Evolutionary conservation across 2,113 vertebrate species (phyloP).

Genomic region (Micronycteris hirsuta): DNA sequence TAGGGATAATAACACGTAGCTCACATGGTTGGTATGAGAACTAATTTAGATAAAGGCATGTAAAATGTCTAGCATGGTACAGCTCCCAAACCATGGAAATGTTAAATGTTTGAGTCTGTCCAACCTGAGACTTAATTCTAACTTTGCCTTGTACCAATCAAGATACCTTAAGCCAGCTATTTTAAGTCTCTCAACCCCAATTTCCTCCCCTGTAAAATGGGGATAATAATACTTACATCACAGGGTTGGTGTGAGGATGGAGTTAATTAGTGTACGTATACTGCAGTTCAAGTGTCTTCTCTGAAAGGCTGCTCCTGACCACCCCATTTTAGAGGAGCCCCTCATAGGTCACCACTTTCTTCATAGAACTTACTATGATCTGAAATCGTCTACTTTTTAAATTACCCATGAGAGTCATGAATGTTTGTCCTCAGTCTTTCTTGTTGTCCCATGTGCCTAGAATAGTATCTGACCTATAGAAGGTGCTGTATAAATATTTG

Average conservation of each 20-base stretch:
- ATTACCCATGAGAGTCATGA: neutral
- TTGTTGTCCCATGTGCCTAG: neutral
- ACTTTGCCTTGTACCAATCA: neutral
- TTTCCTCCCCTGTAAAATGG: neutral
- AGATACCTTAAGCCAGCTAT: neutral
- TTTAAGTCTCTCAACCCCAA: neutral
- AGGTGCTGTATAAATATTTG: conserved; percentile 23
- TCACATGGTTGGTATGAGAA: neutral
- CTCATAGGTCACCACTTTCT: neutral
- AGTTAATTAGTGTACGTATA: neutral
- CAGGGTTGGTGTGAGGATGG: neutral
- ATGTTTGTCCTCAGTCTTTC: neutral
- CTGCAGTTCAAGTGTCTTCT: neutral
- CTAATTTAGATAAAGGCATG: neutral
- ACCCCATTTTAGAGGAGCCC: neutral
- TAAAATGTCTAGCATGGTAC: neutral
- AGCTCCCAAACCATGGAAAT: neutral
- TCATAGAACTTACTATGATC: neutral
- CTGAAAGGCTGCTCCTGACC: neutral
- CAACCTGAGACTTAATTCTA: neutral
- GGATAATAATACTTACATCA: neutral
- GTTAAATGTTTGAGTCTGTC: neutral
- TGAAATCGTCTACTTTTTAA: neutral
- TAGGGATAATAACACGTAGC: neutral
- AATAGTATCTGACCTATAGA: neutral